Evolutionary conservation across 2,888 invertebrate genomes (phyloP).

Genomic region (Acanthoscelides obtectus): DNA sequence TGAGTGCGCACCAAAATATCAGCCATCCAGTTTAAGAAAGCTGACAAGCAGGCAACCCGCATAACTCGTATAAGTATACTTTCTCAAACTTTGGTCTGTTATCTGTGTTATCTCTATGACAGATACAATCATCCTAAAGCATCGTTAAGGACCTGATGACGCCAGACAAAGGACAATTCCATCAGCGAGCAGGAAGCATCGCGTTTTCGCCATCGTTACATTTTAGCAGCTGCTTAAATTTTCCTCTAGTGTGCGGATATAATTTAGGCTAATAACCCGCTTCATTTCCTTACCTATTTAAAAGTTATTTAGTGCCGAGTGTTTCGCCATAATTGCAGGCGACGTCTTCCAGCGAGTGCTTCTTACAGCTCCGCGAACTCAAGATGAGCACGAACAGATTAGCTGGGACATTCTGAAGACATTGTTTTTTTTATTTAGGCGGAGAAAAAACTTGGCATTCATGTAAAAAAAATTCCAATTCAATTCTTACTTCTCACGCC

Average conservation of each 20-base stretch:
- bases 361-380: neutral
- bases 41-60: no score
- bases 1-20: no score
- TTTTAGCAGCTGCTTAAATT: neutral
- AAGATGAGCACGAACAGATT: neutral
- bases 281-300: neutral
- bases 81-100: no score
- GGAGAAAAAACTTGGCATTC: no score
- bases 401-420: no score
- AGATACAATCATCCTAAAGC: neutral
- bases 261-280: neutral
- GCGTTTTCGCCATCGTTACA: neutral
- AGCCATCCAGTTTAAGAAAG: no score
- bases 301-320: neutral
- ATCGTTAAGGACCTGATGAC: neutral
- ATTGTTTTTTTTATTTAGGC: no score
- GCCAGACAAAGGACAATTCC: neutral
- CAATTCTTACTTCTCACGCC: no score
- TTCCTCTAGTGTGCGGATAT: neutral
- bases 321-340: neutral
- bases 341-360: neutral
- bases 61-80: no score
- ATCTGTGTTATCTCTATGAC: neutral
- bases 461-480: no score
- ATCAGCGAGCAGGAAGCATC: neutral